Percentiles rank a stretch among this genome's conserved stretches.
These are phyloP conservation scores for Hoplodrina ambigua DNA, from an alignment of 2,888 invertebrate genomes.

Conservation along the genomic window DNA sequence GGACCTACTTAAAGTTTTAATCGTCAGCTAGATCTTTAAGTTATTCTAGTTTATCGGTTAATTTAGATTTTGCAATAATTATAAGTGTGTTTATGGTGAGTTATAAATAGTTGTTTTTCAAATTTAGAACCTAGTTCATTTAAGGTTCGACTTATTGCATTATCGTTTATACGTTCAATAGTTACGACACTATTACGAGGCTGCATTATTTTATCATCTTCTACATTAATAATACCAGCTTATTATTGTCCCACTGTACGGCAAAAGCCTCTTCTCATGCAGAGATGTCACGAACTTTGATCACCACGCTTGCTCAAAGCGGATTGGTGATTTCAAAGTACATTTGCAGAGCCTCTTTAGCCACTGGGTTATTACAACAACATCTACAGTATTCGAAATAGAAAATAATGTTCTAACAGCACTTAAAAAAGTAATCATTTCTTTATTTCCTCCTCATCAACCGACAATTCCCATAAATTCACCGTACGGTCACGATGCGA, in stretches of 20 bases:
- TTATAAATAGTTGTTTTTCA: constrained; percentile 4
- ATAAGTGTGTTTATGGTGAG: constrained; percentile 9
- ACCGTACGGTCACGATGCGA: constrained; percentile 48
- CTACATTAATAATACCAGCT: too few relatives aligned
- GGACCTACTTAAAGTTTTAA: constrained; percentile 49
- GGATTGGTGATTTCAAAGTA: too few relatives aligned
- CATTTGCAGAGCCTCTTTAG: too few relatives aligned
- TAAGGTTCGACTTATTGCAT: neutral
- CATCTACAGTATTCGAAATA: neutral
- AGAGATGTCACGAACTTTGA: too few relatives aligned
- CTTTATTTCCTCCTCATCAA: constrained; percentile 40
- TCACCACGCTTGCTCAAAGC: too few relatives aligned
- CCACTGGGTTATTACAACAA: too few relatives aligned
- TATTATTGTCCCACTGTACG: too few relatives aligned
- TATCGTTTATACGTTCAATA: neutral
- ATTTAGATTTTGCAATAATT: constrained; percentile 28
- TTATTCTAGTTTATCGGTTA: constrained; percentile 43
- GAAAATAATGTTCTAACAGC: neutral
- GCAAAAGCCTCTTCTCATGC: too few relatives aligned
- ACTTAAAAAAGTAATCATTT: constrained; percentile 22
- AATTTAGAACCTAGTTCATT: neutral
- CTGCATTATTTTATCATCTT: neutral
- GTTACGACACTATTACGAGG: neutral
- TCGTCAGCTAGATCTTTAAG: constrained; percentile 38
- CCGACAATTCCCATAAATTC: constrained; percentile 30